These are phyloP conservation scores for Zosterops hypoxanthus DNA, from an alignment of 2,113 vertebrate genomes.

Conservation along the genomic window DNA sequence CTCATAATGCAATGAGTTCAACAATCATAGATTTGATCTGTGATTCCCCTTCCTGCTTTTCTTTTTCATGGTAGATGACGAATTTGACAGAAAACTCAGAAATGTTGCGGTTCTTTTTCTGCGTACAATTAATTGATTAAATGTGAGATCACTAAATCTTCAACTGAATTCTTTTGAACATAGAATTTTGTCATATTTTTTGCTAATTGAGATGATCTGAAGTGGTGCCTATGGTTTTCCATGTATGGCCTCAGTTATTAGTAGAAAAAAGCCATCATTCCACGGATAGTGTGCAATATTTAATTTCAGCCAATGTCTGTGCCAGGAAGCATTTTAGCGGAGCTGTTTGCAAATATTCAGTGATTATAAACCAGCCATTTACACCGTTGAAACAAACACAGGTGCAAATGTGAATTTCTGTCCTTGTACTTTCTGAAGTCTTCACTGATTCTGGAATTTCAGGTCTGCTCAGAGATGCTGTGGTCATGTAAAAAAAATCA, in stretches of 20 bases:
- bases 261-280: neutral
- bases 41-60: neutral
- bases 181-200: neutral
- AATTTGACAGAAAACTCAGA: neutral
- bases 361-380: constrained; percentile 7
- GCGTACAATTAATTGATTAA: rapidly evolving
- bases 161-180: neutral
- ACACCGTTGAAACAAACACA: neutral
- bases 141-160: neutral
- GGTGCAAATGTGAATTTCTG: neutral
- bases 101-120: neutral
- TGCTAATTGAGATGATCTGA: neutral
- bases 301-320: neutral
- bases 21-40: neutral
- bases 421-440: neutral
- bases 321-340: neutral
- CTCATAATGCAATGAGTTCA: neutral
- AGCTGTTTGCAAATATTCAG: constrained; percentile 21
- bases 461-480: neutral
- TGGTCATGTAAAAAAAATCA: neutral
- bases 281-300: neutral
- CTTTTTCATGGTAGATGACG: neutral
- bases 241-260: neutral
- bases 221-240: neutral
- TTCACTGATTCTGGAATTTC: neutral